Percentiles rank a stretch among this genome's conserved stretches.
phyloP scores from a whole-genome alignment of 1,140 invertebrate species.

The Venustaconcha ellipsiformis region DNA sequence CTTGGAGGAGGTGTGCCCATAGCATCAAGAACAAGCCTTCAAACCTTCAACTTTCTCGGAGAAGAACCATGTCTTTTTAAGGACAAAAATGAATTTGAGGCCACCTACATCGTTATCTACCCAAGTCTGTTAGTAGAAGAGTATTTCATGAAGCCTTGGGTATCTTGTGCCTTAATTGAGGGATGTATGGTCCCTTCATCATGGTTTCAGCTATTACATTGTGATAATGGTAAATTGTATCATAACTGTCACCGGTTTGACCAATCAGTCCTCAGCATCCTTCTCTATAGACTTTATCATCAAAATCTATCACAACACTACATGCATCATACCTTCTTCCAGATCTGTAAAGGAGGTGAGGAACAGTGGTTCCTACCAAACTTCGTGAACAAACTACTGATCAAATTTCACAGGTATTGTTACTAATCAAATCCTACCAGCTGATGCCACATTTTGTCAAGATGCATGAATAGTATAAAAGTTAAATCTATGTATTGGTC shows the following conservation, averaged over 20 bases:
- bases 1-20: constrained; percentile 6
- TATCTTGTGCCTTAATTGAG: constrained; percentile 23
- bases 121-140: constrained; percentile 22
- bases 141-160: constrained; percentile 27
- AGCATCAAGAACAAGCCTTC: constrained; percentile 18
- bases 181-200: constrained; percentile 23
- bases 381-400: constrained; percentile 16
- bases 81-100: constrained; percentile 23
- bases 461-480: too few relatives aligned
- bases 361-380: constrained; percentile 23
- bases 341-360: constrained; percentile 24
- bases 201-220: constrained; percentile 1
- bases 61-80: constrained; percentile 24
- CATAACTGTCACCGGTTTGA: constrained; percentile 31
- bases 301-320: constrained; percentile 7
- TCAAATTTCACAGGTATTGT: too few relatives aligned
- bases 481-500: too few relatives aligned
- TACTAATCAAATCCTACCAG: too few relatives aligned
- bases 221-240: constrained; percentile 14
- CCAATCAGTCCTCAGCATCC: constrained; percentile 30
- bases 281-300: constrained; percentile 18
- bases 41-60: constrained; percentile 16
- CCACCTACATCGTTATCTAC: constrained; percentile 27
- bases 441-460: too few relatives aligned
- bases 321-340: constrained; percentile 18